Conservation (phyloP, 2,888 invertebrate species). For the Dasysyrphus tricinctus region DNA sequence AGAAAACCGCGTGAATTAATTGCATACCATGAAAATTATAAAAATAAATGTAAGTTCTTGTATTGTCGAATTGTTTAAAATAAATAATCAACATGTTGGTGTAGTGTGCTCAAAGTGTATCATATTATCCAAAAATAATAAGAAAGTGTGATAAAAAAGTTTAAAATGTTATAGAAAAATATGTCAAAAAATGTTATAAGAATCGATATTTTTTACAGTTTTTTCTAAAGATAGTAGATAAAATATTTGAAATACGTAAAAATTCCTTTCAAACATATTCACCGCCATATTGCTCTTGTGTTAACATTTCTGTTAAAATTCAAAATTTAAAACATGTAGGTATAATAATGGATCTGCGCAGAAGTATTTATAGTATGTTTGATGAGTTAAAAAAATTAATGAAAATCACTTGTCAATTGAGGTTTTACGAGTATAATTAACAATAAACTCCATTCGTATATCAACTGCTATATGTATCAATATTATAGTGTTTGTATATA, state of each 20-base stretch:
- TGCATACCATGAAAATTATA: constrained; percentile 40
- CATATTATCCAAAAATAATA: constrained; percentile 31
- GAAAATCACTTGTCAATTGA: constrained; percentile 60
- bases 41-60: constrained; percentile 26
- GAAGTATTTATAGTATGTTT: constrained; percentile 69
- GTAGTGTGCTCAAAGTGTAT: constrained; percentile 33
- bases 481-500: constrained; percentile 40
- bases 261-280: constrained; percentile 79
- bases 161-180: constrained; percentile 37
- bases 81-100: constrained; percentile 25
- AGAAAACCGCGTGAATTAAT: constrained; percentile 34
- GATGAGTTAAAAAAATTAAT: constrained; percentile 47
- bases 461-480: constrained; percentile 42
- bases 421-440: constrained; percentile 39
- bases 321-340: constrained; percentile 66
- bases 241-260: constrained; percentile 65
- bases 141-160: constrained; percentile 24
- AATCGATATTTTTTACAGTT: constrained; percentile 40
- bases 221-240: constrained; percentile 56
- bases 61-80: constrained; percentile 32
- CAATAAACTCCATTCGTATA: constrained; percentile 51
- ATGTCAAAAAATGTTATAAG: constrained; percentile 32
- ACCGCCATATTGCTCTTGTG: constrained; percentile 84
- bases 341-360: constrained; percentile 64
- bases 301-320: constrained; percentile 75